Evolutionary conservation across 1,140 invertebrate species (phyloP), one percentile per base, ranked within the genome.

Genomic region (Drosophila nannoptera): DNA sequence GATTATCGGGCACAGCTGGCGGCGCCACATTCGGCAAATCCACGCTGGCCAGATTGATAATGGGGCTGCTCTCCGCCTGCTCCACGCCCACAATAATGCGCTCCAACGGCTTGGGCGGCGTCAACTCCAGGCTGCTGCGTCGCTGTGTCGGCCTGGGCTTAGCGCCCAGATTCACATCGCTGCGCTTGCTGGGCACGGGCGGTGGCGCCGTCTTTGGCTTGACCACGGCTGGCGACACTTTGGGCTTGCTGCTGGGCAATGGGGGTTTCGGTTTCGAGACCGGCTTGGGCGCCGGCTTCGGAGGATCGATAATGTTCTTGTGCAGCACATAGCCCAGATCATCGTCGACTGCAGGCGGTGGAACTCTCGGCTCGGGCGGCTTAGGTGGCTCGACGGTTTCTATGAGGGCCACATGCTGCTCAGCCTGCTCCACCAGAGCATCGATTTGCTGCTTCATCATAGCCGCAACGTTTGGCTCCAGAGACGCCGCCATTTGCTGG

Each of bases 81-180:
- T 84, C 77, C 14, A 86, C 82, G 38, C 81, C 81, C 14, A 88
- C 77, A 58, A 88, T 88, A 40, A 88, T 87, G 43, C 87, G 87
- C 48, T 88, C 87, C 11, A 88, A 48, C 0, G 84, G 84, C 33
- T 84, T 78, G 8, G 74, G 70, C 9, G 69, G 40, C 3, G 42
- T 52, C 40, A 43, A 14, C 53, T 86, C 81, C 35, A 75, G n/a
- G 14, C 81, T 84, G 58, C 87, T 73, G 54, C 87, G 76, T 38
- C 84, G 49, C 42, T 80, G 83, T 31, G 67, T 80, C 36, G 87
- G 80, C 38, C 65, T 86, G 5, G 71, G 78, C 33, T 84, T 82
- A 32, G n/a, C 45, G 14, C 0, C 38, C 12, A 58, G 12, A n/a
- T 49, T 45, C 6, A 66, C 5, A 31, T 88, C 73, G 14, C 66